These are phyloP conservation scores for Lagodon rhomboides DNA, from an alignment of 2,797 vertebrate species.

Conservation along the genomic window DNA sequence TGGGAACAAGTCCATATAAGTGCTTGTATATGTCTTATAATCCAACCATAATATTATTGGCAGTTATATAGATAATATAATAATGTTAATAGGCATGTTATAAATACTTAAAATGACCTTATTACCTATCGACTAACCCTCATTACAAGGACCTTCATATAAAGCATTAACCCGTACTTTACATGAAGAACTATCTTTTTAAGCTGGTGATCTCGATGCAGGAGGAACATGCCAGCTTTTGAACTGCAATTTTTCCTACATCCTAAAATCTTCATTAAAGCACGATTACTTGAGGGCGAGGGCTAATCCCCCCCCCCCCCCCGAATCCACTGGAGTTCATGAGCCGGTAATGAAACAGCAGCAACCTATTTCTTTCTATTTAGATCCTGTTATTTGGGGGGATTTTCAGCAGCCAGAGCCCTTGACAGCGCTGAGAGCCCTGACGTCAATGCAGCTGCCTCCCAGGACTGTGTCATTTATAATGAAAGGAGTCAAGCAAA, in stretches of 20 bases:
- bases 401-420: slow-evolving; percentile 70
- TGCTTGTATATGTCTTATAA: too few species aligned
- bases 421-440: slow-evolving; percentile 65
- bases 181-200: not conserved
- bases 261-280: slow-evolving; percentile 69
- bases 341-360: slow-evolving; percentile 67
- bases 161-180: not conserved
- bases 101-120: too few species aligned
- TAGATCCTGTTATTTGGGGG: slow-evolving; percentile 71
- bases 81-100: too few species aligned
- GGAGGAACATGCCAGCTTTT: slow-evolving; percentile 27
- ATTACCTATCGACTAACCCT: too few species aligned
- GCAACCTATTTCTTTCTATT: slow-evolving; percentile 66
- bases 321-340: slow-evolving; percentile 59
- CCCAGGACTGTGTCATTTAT: slow-evolving; percentile 82
- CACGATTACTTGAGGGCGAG: slow-evolving; percentile 53
- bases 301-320: slow-evolving; percentile 48
- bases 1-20: too few species aligned
- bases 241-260: slow-evolving; percentile 33
- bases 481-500: slow-evolving; percentile 79
- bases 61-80: too few species aligned
- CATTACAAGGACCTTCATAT: too few species aligned
- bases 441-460: slow-evolving; percentile 85
- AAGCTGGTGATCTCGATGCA: slow-evolving; percentile 24
- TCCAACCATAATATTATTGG: too few species aligned